Percentiles rank a stretch among this genome's conserved stretches.
Conservation (phyloP, 1,140 invertebrate species). For the Lepidotrigona ventralis region DNA sequence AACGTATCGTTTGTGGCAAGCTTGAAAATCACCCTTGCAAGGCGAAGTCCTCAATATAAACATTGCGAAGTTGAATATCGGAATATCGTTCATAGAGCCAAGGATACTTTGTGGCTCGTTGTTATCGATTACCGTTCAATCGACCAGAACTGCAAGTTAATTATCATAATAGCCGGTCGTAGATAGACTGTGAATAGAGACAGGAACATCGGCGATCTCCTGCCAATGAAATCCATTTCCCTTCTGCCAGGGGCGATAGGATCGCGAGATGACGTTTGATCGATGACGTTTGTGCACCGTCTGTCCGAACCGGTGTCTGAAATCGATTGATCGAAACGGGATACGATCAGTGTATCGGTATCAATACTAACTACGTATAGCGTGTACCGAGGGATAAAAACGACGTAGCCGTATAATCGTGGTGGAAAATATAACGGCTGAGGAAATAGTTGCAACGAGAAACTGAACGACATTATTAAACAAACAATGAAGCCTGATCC, state of each 20-base stretch:
- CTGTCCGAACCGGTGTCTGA: not conserved
- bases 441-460: not conserved
- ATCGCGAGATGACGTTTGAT: slow-evolving; percentile 20
- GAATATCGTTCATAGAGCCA: not conserved
- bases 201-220: slow-evolving; percentile 18
- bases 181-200: slow-evolving; percentile 6
- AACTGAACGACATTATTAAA: not conserved
- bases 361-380: not conserved
- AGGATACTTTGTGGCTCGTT: not conserved
- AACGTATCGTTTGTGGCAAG: not conserved
- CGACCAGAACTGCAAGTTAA: slow-evolving; percentile 8
- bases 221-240: slow-evolving; percentile 42
- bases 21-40: not conserved
- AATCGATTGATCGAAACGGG: not conserved
- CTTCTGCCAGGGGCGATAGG: slow-evolving; percentile 13
- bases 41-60: not conserved
- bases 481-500: not conserved
- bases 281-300: not conserved
- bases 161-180: not conserved
- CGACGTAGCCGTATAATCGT: not conserved
- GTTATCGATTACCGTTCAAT: not conserved
- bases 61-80: too few species aligned
- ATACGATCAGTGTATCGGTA: not conserved
- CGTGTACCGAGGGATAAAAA: not conserved
- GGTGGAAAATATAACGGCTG: not conserved